Evolutionary conservation across 2,888 invertebrate genomes (phyloP).

Genomic region (Heliothis peltigera): DNA sequence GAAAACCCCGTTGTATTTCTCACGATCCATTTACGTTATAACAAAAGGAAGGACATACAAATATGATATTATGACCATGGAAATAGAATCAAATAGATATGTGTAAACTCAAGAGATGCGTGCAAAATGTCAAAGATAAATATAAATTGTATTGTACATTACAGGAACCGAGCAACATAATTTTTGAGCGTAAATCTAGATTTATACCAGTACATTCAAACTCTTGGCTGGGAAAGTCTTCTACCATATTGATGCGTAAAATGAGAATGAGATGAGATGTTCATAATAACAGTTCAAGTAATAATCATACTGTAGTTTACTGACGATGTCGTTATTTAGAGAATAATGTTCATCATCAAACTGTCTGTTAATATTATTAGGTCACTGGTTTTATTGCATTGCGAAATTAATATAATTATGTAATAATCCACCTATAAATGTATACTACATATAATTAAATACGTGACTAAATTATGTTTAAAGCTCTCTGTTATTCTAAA

Average conservation of each 20-base stretch:
- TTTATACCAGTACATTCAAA: constrained; percentile 30
- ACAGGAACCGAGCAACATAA: constrained; percentile 27
- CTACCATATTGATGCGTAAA: no score
- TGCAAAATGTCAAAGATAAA: neutral
- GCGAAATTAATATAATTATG: constrained; percentile 5
- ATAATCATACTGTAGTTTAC: constrained; percentile 19
- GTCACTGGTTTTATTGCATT: constrained; percentile 15
- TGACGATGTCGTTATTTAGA: constrained; percentile 25
- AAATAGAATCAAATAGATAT: neutral
- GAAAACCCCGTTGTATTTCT: neutral
- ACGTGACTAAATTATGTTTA: neutral
- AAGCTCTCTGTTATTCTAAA: neutral
- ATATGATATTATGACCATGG: constrained; percentile 5
- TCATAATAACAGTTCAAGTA: no score
- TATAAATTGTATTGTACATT: neutral
- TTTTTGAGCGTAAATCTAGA: constrained; percentile 25
- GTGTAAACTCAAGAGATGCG: constrained; percentile 2
- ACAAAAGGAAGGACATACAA: neutral
- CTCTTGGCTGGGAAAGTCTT: constrained; percentile 23
- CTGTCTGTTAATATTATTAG: constrained; percentile 20
- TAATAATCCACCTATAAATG: neutral
- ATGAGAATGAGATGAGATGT: no score
- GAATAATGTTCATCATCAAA: constrained; percentile 29
- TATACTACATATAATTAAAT: no score
- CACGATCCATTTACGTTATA: neutral